Percentiles rank a stretch among this genome's conserved stretches.
These are phyloP conservation scores for Drosophila albomicans DNA, from an alignment of 1,140 invertebrate genomes.

Conservation along the genomic window DNA sequence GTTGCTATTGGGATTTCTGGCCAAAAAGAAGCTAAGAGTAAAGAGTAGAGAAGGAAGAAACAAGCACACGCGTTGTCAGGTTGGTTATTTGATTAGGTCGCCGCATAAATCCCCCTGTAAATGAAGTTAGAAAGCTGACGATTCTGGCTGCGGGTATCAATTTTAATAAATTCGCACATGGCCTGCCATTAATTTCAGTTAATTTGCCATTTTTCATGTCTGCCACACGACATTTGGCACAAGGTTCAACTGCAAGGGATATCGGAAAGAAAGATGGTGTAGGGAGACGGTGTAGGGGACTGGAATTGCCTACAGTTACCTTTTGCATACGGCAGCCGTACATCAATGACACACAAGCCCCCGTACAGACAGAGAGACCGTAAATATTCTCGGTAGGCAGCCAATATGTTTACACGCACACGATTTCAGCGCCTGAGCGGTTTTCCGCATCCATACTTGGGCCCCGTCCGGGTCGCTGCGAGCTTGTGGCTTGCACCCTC, in stretches of 20 bases:
- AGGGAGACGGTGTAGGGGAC: neutral
- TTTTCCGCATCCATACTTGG: constrained; percentile 41
- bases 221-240: constrained; percentile 60
- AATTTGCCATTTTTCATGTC: constrained; percentile 82
- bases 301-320: constrained; percentile 34
- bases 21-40: constrained; percentile 20
- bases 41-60: neutral
- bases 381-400: constrained; percentile 72
- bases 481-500: constrained; percentile 20
- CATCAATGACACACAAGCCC: constrained; percentile 74
- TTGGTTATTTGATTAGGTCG: constrained; percentile 48
- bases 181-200: constrained; percentile 78
- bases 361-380: constrained; percentile 44
- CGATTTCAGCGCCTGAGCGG: constrained; percentile 57
- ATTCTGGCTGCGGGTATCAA: constrained; percentile 65
- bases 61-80: constrained; percentile 38
- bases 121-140: constrained; percentile 76
- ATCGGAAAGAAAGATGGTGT: too few relatives aligned
- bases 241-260: neutral
- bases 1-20: constrained; percentile 40
- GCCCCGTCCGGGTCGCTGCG: neutral
- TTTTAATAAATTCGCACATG: constrained; percentile 80
- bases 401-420: constrained; percentile 83
- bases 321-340: constrained; percentile 72
- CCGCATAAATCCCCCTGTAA: constrained; percentile 69